Evolutionary conservation across 2,113 vertebrate species (phyloP).

Genomic region (Mugil cephalus): DNA sequence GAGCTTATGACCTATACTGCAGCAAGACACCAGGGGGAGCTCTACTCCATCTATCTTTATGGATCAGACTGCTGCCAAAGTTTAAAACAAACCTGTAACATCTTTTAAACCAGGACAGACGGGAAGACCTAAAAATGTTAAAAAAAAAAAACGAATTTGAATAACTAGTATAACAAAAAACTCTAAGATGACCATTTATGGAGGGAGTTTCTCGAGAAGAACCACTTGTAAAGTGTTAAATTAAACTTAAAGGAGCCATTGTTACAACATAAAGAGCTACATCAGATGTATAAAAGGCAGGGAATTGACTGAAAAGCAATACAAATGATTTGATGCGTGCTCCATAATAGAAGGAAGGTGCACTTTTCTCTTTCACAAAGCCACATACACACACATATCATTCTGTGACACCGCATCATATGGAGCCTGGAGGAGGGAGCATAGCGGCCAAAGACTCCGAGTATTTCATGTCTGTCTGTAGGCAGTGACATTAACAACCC

Average conservation of each 20-base stretch:
- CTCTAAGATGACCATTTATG: no score
- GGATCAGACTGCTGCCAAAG: no score
- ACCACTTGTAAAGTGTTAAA: no score
- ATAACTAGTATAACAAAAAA: no score
- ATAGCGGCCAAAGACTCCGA: slow-evolving; percentile 35
- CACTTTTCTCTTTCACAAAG: background rate
- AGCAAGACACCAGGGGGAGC: no score
- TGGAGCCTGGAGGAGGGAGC: slow-evolving; percentile 34
- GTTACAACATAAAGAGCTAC: background rate
- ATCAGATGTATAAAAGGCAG: background rate
- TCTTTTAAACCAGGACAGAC: no score
- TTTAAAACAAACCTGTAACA: no score
- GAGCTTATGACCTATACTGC: no score
- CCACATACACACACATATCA: slow-evolving; percentile 9
- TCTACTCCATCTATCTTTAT: no score
- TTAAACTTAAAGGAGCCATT: background rate
- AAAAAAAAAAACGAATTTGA: no score
- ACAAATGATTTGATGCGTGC: background rate
- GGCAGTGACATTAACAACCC: slow-evolving; percentile 65
- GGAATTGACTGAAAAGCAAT: background rate
- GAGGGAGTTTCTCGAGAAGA: no score
- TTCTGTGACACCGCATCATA: slow-evolving; percentile 27
- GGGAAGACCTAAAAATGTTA: no score
- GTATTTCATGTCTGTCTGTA: slow-evolving; percentile 73
- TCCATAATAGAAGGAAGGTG: slow-evolving; percentile 24